These are phyloP conservation scores for Stenotaenia linearis DNA, from an alignment of 2,888 invertebrate genomes.

Conservation along the genomic window DNA sequence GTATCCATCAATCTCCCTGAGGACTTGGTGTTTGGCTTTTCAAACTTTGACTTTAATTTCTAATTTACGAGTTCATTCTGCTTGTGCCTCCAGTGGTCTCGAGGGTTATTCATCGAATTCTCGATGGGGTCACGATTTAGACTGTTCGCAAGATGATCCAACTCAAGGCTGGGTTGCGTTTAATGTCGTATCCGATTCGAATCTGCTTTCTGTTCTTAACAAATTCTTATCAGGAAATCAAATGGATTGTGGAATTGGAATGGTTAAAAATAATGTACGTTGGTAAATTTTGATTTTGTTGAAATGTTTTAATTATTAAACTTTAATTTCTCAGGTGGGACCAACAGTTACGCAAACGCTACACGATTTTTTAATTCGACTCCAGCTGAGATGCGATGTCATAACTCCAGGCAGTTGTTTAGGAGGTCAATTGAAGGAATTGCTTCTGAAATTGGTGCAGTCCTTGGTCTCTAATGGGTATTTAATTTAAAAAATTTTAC, in stretches of 20 bases:
- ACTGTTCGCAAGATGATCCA: not conserved
- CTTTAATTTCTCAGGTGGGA: conserved; percentile 61
- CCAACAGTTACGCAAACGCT: conserved; percentile 68
- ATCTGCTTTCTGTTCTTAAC: conserved; percentile 32
- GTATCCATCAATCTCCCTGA: conserved; percentile 61
- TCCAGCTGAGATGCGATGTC: conserved; percentile 55
- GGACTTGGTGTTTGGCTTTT: conserved; percentile 73
- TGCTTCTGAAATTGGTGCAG: conserved; percentile 64
- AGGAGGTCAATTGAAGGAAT: conserved; percentile 56
- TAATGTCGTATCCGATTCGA: conserved; percentile 13
- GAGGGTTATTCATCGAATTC: not conserved
- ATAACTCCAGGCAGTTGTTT: conserved; percentile 53
- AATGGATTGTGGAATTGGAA: conserved; percentile 24
- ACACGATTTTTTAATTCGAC: conserved; percentile 62
- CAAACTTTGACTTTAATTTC: conserved; percentile 68
- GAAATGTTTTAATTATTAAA: not conserved
- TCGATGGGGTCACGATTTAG: not conserved
- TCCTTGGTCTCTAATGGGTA: conserved; percentile 65
- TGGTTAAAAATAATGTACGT: conserved; percentile 21
- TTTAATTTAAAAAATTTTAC: not conserved
- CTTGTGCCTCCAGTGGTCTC: not conserved
- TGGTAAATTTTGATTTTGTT: not conserved
- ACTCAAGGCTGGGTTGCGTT: conserved; percentile 26
- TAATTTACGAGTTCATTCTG: conserved; percentile 51
- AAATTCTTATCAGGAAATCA: conserved; percentile 34